Evolutionary conservation across 2,888 invertebrate genomes (phyloP).

Genomic region (Sussaba pulchella): DNA sequence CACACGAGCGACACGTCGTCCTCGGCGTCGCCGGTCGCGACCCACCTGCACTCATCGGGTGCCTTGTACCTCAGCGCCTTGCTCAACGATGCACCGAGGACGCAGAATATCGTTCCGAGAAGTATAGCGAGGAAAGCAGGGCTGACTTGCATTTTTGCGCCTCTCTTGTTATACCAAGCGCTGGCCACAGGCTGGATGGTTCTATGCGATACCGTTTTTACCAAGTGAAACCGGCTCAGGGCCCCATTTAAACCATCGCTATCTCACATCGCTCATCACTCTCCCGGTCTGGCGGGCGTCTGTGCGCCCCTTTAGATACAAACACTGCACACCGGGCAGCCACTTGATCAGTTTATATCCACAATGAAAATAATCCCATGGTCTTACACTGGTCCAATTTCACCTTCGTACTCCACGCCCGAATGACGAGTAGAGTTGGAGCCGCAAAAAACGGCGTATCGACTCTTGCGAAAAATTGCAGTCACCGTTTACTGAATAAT

Average conservation of each 20-base stretch:
- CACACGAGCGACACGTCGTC: constrained; percentile 90
- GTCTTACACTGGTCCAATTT: constrained; percentile 26
- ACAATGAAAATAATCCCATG: constrained; percentile 64
- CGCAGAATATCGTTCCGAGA: constrained; percentile 87
- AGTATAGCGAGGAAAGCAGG: constrained; percentile 87
- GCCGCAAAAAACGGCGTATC: not conserved
- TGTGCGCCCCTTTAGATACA: constrained; percentile 41
- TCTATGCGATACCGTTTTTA: constrained; percentile 43
- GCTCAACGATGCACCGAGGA: constrained; percentile 87
- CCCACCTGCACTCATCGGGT: constrained; percentile 93
- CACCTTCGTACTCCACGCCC: not conserved
- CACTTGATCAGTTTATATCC: constrained; percentile 60
- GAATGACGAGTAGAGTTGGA: not conserved
- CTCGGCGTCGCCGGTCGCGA: constrained; percentile 88
- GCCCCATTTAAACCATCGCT: constrained; percentile 67
- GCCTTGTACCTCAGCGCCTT: constrained; percentile 90
- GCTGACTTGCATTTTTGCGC: constrained; percentile 84
- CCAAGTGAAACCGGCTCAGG: constrained; percentile 63
- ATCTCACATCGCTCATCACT: constrained; percentile 70
- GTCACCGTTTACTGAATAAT: constrained; percentile 19
- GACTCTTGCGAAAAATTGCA: not conserved
- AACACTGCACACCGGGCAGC: constrained; percentile 41
- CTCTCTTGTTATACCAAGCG: constrained; percentile 66
- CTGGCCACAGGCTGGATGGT: constrained; percentile 28
- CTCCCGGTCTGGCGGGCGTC: constrained; percentile 32